Base-by-base conservation (phyloP, 1,140 invertebrate species). In the Eurytemora carolleeae region DNA sequence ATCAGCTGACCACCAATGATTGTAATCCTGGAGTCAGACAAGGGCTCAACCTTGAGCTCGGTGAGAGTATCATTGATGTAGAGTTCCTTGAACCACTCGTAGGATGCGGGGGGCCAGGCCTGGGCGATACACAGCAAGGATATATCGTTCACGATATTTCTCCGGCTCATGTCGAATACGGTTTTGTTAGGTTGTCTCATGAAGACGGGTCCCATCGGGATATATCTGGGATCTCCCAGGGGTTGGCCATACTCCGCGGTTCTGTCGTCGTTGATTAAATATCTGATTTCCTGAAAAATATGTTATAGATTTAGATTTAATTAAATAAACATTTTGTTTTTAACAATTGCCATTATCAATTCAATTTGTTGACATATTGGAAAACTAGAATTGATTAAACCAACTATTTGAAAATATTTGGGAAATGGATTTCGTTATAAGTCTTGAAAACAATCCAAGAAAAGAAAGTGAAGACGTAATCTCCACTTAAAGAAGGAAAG, bases 11-110 rank as follows among this genome's bases (percentile, higher is more conserved):
- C 92, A 66, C 91, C 91, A 69, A 86, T 92, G 7, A 94, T 71
- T 1, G 91, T 93, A 69, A 85, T 88, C 57, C 86, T 78, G 18
- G 69, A 67, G 69, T 91, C 80, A 21, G 64, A 64, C 55, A 93
- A 67, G 0, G 86, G 86, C 74, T 94, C 80, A 65, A 94, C 87
- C 70, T 76, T 76, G 31, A 71, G 76, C 16, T 80, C 80, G 63
- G 82, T 72, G 1, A 86, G 69, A 24, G 76, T 76, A 69, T 87
- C 84, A 67, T 87, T 83, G 68, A 83, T 78, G 72, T 87, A 91
- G 66, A 85, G 80, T 76, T 93, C 88, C 67, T 83, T 82, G 68
- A 80, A 95, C 91, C 91, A 96, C 69, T 84, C 79, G 71, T 96
- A 98, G 3, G 80, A 82, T 0, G 91, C 87, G 16, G 85, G 79